These are phyloP conservation scores for Panthera leo DNA, from an alignment of 2,113 vertebrate species.

Conservation along the genomic window DNA sequence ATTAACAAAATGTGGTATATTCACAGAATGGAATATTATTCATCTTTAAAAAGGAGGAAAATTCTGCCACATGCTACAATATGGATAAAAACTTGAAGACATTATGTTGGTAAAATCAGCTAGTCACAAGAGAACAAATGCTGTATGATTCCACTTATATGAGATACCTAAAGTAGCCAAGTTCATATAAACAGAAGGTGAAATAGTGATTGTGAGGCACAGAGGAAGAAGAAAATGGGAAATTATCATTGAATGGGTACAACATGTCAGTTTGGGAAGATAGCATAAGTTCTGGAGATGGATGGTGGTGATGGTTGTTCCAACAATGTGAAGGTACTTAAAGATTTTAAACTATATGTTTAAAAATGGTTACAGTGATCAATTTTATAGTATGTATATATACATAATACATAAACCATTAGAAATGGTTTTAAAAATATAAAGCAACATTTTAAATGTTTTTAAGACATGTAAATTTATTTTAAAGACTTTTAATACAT, in stretches of 20 bases:
- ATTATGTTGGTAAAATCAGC: neutral
- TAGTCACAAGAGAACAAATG: neutral
- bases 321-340: neutral
- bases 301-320: neutral
- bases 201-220: neutral
- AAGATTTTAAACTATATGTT: neutral
- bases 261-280: neutral
- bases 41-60: neutral
- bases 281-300: neutral
- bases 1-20: neutral
- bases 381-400: neutral
- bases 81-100: neutral
- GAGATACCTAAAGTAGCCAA: neutral
- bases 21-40: neutral
- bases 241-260: neutral
- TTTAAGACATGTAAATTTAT: neutral
- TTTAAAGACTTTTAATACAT: neutral
- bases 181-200: neutral
- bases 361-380: neutral
- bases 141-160: neutral
- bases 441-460: neutral
- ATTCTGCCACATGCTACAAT: neutral
- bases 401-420: neutral
- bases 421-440: neutral
- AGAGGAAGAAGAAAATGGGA: neutral